Evolutionary conservation across 37 sponge, comb jelly and placozoan species (phyloP), one percentile per base, ranked within the genome.

Genomic region (Agelas oroides): DNA sequence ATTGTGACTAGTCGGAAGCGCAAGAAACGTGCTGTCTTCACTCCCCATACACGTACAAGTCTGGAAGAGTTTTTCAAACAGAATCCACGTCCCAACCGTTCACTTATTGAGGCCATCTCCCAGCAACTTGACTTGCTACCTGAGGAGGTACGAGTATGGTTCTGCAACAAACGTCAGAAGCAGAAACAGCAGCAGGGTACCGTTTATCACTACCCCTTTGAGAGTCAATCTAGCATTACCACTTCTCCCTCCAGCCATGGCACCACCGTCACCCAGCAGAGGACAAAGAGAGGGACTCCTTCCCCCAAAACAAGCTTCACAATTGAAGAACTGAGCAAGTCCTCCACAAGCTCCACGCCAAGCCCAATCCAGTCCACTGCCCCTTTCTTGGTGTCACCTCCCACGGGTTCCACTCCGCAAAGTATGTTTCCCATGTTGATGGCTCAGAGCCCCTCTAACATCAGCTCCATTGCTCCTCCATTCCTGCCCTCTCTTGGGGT

Each of bases 111-210:
- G 57, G 65, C 59, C 24, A 65, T 95, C 15, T 84, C 96, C 35
- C 65, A 84, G 32, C 74, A 95, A 18, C 88, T 92, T 6, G 92
- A 84, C 62, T 79, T 95, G 19, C 92, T 95, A 0, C 93, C 93
- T 6, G 96, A 95, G 60, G 96, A 95, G 80, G 92, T 95, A 40
- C 82, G 96, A 1, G 92, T 95, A 34, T 95, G 96, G 96, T 95
- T 95, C 39, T 95, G 96, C 76, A 95, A 95, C 90, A 95, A 95
- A 63, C 71, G 96, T 1, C 96, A 95, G 84, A 95, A 95, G 82
- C 65, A 75, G 63, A 89, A 89, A 62, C 82, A 85, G 8, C 14
- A 32, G 14, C 31, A 28, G 17, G 5, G 24, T n/a, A 19, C 40
- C 27, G 18, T 35, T 34, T 23, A 18, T 0, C 33, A 68, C 13